Conservation (phyloP, 2,113 vertebrate species). For the Gallinago undulata region DNA sequence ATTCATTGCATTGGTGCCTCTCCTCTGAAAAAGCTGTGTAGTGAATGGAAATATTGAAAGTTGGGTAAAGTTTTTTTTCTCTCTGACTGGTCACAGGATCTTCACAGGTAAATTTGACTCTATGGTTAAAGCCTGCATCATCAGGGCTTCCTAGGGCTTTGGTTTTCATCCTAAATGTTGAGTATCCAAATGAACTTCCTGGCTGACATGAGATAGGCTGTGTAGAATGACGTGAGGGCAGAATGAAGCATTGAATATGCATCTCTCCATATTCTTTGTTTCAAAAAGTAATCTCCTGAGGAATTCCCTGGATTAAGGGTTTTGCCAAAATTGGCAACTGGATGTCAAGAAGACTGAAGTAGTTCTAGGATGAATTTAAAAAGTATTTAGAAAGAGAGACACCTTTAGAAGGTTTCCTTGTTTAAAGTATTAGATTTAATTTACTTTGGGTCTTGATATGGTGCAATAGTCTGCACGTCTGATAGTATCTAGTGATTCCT, state of each 20-base stretch:
- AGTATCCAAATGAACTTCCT: not conserved
- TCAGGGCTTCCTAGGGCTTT: not conserved
- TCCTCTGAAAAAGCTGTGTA: not conserved
- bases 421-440: not conserved
- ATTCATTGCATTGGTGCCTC: not conserved
- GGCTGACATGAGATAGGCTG: not conserved
- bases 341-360: not conserved
- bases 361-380: not conserved
- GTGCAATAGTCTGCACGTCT: not conserved
- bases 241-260: not conserved
- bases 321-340: not conserved
- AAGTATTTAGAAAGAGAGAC: not conserved
- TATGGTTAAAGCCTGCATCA: not conserved
- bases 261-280: not conserved
- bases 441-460: not conserved
- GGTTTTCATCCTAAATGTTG: not conserved
- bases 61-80: not conserved
- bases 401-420: not conserved
- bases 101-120: not conserved
- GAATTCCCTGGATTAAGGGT: not conserved
- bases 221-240: not conserved
- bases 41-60: not conserved
- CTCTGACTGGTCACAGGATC: not conserved
- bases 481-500: not conserved
- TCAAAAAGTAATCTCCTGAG: not conserved